A percentile compares a stretch with the other conserved stretches of the same genome.
phyloP scores from a whole-genome alignment of 2,888 invertebrate species.

The Aphidius colemani region DNA sequence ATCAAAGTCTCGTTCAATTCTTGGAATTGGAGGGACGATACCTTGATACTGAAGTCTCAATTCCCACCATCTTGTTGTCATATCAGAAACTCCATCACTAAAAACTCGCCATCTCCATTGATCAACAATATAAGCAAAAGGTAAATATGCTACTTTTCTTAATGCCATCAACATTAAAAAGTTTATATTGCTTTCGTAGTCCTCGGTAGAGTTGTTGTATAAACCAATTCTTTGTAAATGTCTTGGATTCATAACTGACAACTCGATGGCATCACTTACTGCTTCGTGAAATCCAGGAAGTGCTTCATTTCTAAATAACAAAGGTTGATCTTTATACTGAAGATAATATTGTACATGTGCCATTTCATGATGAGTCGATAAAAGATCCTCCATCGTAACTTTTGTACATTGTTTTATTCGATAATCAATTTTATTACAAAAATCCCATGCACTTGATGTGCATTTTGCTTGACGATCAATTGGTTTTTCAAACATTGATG shows the following conservation, averaged over 20 bases:
- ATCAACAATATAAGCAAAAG: slow-evolving; percentile 81
- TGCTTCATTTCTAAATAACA: slow-evolving; percentile 78
- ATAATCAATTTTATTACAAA: slow-evolving; percentile 81
- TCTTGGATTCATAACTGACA: slow-evolving; percentile 77
- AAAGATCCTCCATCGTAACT: slow-evolving; percentile 75
- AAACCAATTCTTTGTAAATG: slow-evolving; percentile 78
- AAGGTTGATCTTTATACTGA: slow-evolving; percentile 76
- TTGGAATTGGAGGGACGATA: slow-evolving; percentile 71
- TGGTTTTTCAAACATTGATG: slow-evolving; percentile 79
- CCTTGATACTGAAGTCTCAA: slow-evolving; percentile 74
- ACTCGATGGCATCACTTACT: slow-evolving; percentile 76
- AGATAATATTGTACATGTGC: slow-evolving; percentile 82
- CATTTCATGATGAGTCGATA: slow-evolving; percentile 83
- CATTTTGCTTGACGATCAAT: slow-evolving; percentile 73
- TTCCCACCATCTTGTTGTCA: slow-evolving; percentile 80
- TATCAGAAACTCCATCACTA: slow-evolving; percentile 72
- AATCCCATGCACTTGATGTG: slow-evolving; percentile 84
- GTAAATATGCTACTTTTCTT: slow-evolving; percentile 77
- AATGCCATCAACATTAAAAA: slow-evolving; percentile 79
- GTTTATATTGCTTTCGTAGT: slow-evolving; percentile 76
- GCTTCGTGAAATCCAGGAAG: slow-evolving; percentile 89
- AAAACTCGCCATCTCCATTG: slow-evolving; percentile 86
- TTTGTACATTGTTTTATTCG: slow-evolving; percentile 84
- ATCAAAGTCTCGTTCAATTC: slow-evolving; percentile 79
- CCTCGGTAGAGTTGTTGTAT: slow-evolving; percentile 68